Evolutionary conservation across 2,113 vertebrate species (phyloP).

Genomic region (Nanger granti): DNA sequence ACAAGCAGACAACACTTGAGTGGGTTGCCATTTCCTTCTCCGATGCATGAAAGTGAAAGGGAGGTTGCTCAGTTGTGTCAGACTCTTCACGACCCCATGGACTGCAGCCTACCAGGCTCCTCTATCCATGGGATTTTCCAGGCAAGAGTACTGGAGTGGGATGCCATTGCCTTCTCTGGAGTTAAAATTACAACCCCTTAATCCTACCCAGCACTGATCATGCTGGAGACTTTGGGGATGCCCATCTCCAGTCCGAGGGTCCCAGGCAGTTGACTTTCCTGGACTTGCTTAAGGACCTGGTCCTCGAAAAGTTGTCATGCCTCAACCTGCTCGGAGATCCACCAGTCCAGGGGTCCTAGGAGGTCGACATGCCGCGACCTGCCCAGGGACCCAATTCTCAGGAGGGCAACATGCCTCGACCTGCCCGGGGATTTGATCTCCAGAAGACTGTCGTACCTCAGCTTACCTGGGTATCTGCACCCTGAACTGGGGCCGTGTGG

Average conservation of each 20-base stretch:
- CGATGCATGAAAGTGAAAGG: too few species aligned
- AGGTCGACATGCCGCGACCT: not conserved
- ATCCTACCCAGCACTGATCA: not conserved
- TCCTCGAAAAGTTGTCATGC: not conserved
- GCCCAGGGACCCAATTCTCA: too few species aligned
- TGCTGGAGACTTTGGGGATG: not conserved
- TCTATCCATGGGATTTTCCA: too few species aligned
- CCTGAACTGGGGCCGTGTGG: rapidly evolving
- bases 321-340: not conserved
- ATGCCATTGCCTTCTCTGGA: too few species aligned
- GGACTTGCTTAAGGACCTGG: not conserved
- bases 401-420: too few species aligned
- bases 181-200: not conserved
- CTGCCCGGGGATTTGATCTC: not conserved
- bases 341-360: not conserved
- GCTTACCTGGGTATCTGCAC: not conserved
- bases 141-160: too few species aligned
- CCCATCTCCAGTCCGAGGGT: not conserved
- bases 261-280: not conserved
- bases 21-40: too few species aligned
- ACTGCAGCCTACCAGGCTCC: too few species aligned
- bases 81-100: too few species aligned
- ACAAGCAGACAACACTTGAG: not conserved
- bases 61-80: too few species aligned
- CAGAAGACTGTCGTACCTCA: not conserved